phyloP scores from a whole-genome alignment of 2,113 vertebrate genomes.

The Tragelaphus imberbis region DNA sequence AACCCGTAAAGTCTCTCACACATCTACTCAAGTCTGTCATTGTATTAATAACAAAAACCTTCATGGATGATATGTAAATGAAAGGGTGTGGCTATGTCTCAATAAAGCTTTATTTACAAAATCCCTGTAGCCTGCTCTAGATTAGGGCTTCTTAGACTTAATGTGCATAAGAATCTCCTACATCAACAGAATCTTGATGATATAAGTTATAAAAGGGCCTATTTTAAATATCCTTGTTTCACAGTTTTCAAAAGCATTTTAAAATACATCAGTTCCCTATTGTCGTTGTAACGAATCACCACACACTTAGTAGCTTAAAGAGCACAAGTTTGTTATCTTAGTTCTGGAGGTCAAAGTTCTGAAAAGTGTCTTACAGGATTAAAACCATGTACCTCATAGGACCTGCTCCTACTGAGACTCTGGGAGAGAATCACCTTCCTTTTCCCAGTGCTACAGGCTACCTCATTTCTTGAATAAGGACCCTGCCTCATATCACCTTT shows the following conservation, averaged over 20 bases:
- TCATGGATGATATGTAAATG: not conserved
- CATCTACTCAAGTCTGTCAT: not conserved
- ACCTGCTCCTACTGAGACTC: not conserved
- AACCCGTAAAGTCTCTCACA: not conserved
- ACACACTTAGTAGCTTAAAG: not conserved
- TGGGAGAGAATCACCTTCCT: not conserved
- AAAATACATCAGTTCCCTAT: not conserved
- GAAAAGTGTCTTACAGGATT: not conserved
- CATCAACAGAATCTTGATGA: not conserved
- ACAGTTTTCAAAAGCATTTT: not conserved
- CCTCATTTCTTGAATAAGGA: not conserved
- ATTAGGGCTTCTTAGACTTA: not conserved
- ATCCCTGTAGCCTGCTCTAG: not conserved
- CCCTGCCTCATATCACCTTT: not conserved
- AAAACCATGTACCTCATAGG: not conserved
- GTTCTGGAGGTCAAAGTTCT: not conserved
- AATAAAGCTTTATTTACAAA: not conserved
- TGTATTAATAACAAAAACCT: not conserved
- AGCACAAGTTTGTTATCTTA: not conserved
- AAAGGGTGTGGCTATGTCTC: not conserved
- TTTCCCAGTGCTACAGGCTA: not conserved
- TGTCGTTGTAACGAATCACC: not conserved
- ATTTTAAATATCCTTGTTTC: not conserved
- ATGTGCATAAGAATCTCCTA: accelerated
- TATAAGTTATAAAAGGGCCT: not conserved